phyloP scores from a whole-genome alignment of 2,888 invertebrate genomes.

The Drosophila nigricruria region DNA sequence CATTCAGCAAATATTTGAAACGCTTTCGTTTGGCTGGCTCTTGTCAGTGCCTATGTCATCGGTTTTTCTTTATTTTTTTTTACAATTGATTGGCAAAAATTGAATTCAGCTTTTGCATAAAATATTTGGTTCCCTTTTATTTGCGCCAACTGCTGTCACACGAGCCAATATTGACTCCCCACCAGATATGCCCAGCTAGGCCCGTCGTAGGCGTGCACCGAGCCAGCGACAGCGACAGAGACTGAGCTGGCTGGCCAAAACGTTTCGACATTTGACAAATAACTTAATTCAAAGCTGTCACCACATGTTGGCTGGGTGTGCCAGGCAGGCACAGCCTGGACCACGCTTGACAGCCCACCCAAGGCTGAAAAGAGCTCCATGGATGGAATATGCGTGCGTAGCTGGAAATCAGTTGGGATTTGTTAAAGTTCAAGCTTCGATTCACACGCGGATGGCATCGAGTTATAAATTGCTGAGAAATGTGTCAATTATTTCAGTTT shows the following conservation, averaged over 20 bases:
- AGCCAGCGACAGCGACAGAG: not conserved
- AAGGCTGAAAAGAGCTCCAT: constrained; percentile 1
- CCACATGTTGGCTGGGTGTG: constrained; percentile 70
- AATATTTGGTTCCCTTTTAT: constrained; percentile 70
- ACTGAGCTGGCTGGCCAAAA: constrained; percentile 40
- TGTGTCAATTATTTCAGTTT: not conserved
- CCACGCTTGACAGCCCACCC: constrained; percentile 32
- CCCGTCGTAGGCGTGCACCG: constrained; percentile 14
- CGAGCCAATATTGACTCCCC: constrained; percentile 12
- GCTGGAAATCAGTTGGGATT: constrained; percentile 39
- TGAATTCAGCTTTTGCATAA: constrained; percentile 77
- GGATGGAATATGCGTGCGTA: not conserved
- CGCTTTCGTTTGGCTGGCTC: constrained; percentile 36
- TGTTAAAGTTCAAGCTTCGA: constrained; percentile 31
- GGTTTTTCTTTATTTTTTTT: constrained; percentile 60
- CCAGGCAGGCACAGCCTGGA: constrained; percentile 22
- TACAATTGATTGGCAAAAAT: constrained; percentile 79
- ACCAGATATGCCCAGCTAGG: constrained; percentile 8
- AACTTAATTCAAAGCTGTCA: constrained; percentile 77
- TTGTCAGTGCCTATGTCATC: constrained; percentile 51
- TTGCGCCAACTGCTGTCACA: constrained; percentile 66
- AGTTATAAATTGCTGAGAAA: not conserved
- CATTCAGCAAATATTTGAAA: constrained; percentile 57
- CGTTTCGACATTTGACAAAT: constrained; percentile 75
- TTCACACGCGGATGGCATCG: no score